Evolutionary conservation across 2,113 vertebrate species (phyloP), one percentile per base, ranked within the genome.

Genomic region (Stercorarius parasiticus): DNA sequence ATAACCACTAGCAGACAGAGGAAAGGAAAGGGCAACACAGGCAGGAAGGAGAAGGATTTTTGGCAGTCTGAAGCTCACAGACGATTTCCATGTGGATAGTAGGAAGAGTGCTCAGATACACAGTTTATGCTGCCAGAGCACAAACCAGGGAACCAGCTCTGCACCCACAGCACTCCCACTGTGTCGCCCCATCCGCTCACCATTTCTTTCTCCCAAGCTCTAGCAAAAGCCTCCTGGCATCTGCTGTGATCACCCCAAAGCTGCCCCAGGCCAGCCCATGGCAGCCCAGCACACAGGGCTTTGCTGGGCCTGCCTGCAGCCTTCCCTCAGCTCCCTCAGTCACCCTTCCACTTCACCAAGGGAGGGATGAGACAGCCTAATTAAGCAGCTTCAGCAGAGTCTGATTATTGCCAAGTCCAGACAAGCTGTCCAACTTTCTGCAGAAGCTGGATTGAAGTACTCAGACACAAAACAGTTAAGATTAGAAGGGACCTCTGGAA

Each of bases 1-100:
- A 88, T 9, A 92, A 93, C 74, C 92, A 82, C 71, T 1, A 74
- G 86, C 83, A 96, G 89, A 71, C 90, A 93, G 78, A 85, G 62
- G 71, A 38, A 23, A 38, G 85, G 49, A 30, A 49, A 15, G 27
- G 53, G 76, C 78, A 88, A 43, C 2, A 3, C 26, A 55, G 38
- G 64, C 79, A 78, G 73, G 86, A 82, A 86, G 83, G n/a, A 80
- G 47, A 26, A 66, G 52, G 38, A 15, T 12, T 85, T 76, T 6
- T 69, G 90, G 82, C 87, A 66, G 52, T 22, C 13, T 56, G 47
- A 13, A 43, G 56, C 43, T 88, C 59, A 17, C 69, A 45, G 18
- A 49, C 0, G 1, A 6, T 6, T 93, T 43, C 43, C 55, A 79
- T 0, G 1, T 40, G 36, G 85, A 53, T 22, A 32, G 18, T 1